Evolutionary conservation across 2,113 vertebrate species (phyloP).

Genomic region (Triplophysa rosa): DNA sequence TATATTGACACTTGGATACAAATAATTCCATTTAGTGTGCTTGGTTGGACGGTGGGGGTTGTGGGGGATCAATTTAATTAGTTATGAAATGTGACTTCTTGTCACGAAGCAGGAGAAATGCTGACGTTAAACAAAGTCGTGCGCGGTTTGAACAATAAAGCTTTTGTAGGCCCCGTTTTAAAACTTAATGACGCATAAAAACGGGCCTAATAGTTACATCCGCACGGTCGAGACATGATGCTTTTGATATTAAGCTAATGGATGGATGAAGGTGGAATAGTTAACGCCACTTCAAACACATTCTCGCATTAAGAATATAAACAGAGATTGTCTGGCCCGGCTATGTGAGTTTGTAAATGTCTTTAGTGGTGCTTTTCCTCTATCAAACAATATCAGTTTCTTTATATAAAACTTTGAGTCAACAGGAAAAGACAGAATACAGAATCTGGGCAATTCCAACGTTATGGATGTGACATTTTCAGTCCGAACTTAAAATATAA

Average conservation of each 20-base stretch:
- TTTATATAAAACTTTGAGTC: too few species aligned
- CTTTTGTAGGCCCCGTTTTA: slow-evolving; percentile 84
- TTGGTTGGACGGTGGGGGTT: slow-evolving; percentile 76
- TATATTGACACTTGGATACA: slow-evolving; percentile 98
- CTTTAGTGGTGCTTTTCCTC: not conserved
- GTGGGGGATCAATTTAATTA: slow-evolving; percentile 98
- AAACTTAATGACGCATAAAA: slow-evolving; percentile 98
- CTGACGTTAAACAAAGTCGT: slow-evolving; percentile 98
- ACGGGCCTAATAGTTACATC: slow-evolving; percentile 89
- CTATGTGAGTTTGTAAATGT: not conserved
- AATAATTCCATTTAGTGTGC: slow-evolving; percentile 99
- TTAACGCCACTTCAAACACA: slow-evolving; percentile 84
- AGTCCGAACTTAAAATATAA: too few species aligned
- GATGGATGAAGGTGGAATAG: slow-evolving; percentile 81
- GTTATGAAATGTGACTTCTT: slow-evolving; percentile 98
- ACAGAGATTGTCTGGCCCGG: slow-evolving; percentile 51
- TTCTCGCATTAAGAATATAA: slow-evolving; percentile 65
- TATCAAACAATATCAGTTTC: not conserved
- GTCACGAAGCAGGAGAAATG: slow-evolving; percentile 95
- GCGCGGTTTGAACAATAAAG: slow-evolving; percentile 95
- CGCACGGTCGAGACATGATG: slow-evolving; percentile 81
- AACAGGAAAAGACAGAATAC: not conserved
- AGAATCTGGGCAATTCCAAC: too few species aligned
- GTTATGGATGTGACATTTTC: too few species aligned
- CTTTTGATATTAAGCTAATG: slow-evolving; percentile 87